phyloP scores from a whole-genome alignment of 2,888 invertebrate genomes.

The Antheraea yamamai region DNA sequence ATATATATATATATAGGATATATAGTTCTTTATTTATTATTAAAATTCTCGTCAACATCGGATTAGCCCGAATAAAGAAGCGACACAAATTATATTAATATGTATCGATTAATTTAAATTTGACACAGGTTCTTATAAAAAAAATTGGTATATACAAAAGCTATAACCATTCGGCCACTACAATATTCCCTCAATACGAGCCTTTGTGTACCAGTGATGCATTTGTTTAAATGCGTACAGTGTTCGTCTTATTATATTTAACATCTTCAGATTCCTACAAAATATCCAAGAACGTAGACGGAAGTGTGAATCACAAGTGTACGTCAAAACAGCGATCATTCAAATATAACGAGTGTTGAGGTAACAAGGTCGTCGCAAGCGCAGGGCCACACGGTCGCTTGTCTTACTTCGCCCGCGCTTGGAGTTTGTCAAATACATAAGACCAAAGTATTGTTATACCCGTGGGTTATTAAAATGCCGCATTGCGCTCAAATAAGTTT shows the following conservation, averaged over 20 bases:
- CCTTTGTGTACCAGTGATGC: background rate
- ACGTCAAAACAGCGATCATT: slow-evolving; percentile 58
- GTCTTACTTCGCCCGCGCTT: background rate
- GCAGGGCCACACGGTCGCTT: slow-evolving; percentile 40
- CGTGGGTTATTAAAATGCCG: background rate
- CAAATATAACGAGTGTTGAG: slow-evolving; percentile 47
- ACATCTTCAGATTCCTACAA: slow-evolving; percentile 23
- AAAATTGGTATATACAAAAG: background rate
- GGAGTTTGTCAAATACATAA: background rate
- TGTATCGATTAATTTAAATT: no score
- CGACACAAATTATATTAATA: no score
- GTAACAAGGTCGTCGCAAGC: slow-evolving; percentile 45
- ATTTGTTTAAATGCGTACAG: background rate
- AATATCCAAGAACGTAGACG: slow-evolving; percentile 39
- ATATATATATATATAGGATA: no score
- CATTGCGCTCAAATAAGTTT: no score
- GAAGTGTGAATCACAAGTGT: slow-evolving; percentile 57
- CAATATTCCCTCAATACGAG: background rate
- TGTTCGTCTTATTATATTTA: slow-evolving; percentile 3
- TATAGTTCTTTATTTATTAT: no score
- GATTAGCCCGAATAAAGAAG: no score
- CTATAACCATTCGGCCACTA: background rate
- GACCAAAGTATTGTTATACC: background rate
- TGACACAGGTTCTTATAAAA: no score
- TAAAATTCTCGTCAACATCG: no score